phyloP scores from a whole-genome alignment of 2,797 vertebrate genomes.

The Tolypeutes matacus region DNA sequence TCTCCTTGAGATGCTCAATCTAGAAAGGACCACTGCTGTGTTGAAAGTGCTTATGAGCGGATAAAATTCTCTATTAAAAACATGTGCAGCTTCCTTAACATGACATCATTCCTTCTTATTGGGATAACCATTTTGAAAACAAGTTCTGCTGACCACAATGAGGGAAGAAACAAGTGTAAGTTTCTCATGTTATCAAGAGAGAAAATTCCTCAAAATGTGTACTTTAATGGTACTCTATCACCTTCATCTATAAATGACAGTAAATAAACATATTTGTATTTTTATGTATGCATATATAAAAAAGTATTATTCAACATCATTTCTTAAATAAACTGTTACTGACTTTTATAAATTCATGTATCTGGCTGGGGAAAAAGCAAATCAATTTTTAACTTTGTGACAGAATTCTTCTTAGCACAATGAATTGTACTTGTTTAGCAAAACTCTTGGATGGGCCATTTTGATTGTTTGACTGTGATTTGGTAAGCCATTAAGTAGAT shows the following conservation, averaged over 20 bases:
- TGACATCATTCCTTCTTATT: background rate
- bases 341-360: background rate
- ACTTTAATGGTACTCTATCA: background rate
- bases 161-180: background rate
- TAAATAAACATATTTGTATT: background rate
- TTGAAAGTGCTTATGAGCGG: constrained; percentile 29
- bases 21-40: constrained; percentile 63
- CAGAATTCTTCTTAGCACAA: background rate
- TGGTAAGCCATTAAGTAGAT: background rate
- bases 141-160: background rate
- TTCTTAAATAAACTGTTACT: background rate
- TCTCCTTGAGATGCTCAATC: constrained; percentile 75
- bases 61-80: constrained; percentile 24
- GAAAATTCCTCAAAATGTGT: background rate
- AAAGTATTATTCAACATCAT: background rate
- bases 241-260: background rate
- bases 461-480: too few species aligned
- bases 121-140: background rate
- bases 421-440: background rate
- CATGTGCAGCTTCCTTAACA: background rate
- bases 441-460: background rate
- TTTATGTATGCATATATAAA: background rate
- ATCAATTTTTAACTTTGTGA: background rate
- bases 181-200: background rate
- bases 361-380: background rate